phyloP scores from a whole-genome alignment of 2,797 vertebrate genomes.

The Esox masquinongy region DNA sequence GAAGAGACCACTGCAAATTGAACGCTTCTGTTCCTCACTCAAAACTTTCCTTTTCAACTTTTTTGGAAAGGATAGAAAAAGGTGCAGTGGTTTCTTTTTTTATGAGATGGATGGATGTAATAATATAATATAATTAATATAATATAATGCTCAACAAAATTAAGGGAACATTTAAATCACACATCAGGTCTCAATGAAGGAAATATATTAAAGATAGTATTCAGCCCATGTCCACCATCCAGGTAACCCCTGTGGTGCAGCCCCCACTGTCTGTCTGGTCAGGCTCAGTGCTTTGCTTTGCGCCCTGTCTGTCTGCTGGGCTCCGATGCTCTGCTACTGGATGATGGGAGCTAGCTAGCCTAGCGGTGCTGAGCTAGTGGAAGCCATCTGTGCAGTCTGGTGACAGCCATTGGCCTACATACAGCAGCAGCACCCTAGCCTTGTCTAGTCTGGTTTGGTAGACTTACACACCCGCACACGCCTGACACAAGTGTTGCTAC shows the following conservation, averaged over 20 bases:
- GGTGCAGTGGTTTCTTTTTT: too few relatives aligned
- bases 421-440: neutral
- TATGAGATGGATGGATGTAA: too few relatives aligned
- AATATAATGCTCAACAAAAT: neutral
- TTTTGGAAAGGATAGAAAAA: too few relatives aligned
- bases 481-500: neutral
- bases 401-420: conserved; percentile 41
- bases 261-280: neutral
- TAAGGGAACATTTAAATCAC: too few relatives aligned
- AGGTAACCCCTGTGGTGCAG: neutral
- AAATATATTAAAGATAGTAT: too few relatives aligned
- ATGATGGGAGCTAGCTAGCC: conserved; percentile 9
- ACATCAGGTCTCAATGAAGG: too few relatives aligned
- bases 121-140: too few relatives aligned
- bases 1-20: too few relatives aligned
- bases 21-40: too few relatives aligned
- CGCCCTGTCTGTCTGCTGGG: neutral
- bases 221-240: too few relatives aligned
- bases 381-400: conserved; percentile 41
- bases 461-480: neutral
- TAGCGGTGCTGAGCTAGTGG: conserved; percentile 26
- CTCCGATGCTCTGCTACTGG: neutral
- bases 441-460: neutral
- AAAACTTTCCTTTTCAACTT: too few relatives aligned
- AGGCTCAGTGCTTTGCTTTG: neutral